Evolutionary conservation across 2,888 invertebrate genomes (phyloP).

Genomic region (Torymus texanus): DNA sequence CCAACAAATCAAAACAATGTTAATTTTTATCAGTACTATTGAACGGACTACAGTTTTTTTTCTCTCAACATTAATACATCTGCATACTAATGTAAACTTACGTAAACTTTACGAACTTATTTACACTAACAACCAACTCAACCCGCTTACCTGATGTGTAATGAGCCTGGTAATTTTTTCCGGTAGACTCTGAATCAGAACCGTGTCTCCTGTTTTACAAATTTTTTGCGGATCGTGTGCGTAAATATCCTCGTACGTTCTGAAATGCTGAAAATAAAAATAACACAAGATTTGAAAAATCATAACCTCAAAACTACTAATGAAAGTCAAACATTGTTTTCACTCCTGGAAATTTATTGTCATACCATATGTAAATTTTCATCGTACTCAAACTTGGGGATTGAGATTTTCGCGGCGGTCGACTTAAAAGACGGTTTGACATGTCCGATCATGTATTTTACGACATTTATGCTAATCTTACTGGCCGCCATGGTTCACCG

Average conservation of each 20-base stretch:
- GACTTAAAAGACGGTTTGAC: slow-evolving; percentile 87
- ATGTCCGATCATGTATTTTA: slow-evolving; percentile 80
- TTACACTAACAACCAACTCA: neutral
- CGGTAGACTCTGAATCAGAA: slow-evolving; percentile 85
- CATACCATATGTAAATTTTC: slow-evolving; percentile 86
- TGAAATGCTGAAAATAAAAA: slow-evolving; percentile 75
- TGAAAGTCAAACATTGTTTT: neutral
- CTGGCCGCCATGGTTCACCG: slow-evolving; percentile 16
- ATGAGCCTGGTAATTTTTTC: slow-evolving; percentile 85
- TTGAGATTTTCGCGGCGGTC: slow-evolving; percentile 86
- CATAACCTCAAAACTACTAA: slow-evolving; percentile 61
- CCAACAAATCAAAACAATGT: too few relatives aligned
- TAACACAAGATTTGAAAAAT: neutral
- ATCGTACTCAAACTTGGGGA: slow-evolving; percentile 86
- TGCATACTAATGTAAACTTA: too few relatives aligned
- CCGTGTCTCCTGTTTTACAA: slow-evolving; percentile 90
- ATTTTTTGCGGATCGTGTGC: slow-evolving; percentile 86
- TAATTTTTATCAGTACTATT: too few relatives aligned
- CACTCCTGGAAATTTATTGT: slow-evolving; percentile 34
- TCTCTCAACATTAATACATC: too few relatives aligned
- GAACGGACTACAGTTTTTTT: too few relatives aligned
- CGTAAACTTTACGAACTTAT: too few relatives aligned
- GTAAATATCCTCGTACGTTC: slow-evolving; percentile 83
- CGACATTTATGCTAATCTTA: neutral
- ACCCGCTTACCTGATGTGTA: slow-evolving; percentile 80